Percentiles rank a stretch among this genome's conserved stretches.
Conservation (phyloP, 2,797 vertebrate species). For the Schizothorax lantsangensis region DNA sequence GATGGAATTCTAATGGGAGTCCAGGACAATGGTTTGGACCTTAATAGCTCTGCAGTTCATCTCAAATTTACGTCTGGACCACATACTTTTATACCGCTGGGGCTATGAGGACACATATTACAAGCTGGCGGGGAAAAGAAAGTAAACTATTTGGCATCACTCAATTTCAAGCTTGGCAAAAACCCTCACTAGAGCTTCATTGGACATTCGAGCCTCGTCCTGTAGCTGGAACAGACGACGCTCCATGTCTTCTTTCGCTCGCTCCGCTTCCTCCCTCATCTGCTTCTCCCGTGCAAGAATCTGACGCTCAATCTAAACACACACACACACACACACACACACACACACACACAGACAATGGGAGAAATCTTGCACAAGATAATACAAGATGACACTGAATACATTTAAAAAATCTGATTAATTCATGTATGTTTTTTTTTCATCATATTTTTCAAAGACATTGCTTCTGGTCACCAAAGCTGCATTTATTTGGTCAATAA, state of each 20-base stretch:
- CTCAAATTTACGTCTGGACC: slow-evolving; percentile 4
- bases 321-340: slow-evolving; percentile 31
- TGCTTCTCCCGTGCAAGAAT: slow-evolving; percentile 91
- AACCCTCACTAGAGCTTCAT: slow-evolving; percentile 87
- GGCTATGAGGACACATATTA: slow-evolving; percentile 10
- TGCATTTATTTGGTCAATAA: background rate
- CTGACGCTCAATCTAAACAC: slow-evolving; percentile 87
- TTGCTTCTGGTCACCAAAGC: background rate
- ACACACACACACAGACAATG: background rate
- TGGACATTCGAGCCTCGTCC: slow-evolving; percentile 90
- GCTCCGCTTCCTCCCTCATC: slow-evolving; percentile 90
- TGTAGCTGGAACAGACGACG: slow-evolving; percentile 91
- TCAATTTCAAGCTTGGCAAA: slow-evolving; percentile 4
- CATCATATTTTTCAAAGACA: too few relatives aligned
- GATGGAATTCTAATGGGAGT: slow-evolving; percentile 29
- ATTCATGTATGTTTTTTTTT: background rate
- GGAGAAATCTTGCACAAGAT: background rate
- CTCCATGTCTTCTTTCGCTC: slow-evolving; percentile 92
- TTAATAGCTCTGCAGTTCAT: background rate
- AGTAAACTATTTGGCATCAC: background rate
- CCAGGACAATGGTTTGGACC: slow-evolving; percentile 14
- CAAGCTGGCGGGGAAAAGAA: background rate
- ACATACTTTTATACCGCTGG: slow-evolving; percentile 3
- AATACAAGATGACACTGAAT: background rate
- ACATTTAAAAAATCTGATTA: background rate